Evolutionary conservation across 2,797 vertebrate genomes (phyloP).

Genomic region (Florisuga fusca): DNA sequence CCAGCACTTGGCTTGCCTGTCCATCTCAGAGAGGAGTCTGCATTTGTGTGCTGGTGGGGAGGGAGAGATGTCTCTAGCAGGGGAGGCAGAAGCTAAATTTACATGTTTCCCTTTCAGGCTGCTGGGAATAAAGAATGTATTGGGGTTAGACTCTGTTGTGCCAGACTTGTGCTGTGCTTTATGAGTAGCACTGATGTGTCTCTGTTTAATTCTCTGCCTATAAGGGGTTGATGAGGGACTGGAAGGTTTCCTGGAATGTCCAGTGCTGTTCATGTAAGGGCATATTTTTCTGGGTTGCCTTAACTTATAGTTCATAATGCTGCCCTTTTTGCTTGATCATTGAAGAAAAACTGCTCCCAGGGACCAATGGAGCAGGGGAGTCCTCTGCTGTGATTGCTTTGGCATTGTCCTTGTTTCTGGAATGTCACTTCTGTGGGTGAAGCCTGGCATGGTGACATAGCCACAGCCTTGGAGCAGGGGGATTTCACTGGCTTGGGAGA

Average conservation of each 20-base stretch:
- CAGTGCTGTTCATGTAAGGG: background rate
- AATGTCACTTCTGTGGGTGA: background rate
- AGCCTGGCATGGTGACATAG: background rate
- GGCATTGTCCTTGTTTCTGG: background rate
- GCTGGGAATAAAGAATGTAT: background rate
- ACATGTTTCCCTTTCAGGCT: background rate
- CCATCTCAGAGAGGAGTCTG: background rate
- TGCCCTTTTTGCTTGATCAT: background rate
- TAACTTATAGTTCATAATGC: background rate
- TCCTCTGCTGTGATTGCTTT: background rate
- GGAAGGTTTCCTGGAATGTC: background rate
- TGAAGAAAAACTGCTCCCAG: background rate
- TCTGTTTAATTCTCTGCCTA: background rate
- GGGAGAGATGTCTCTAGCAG: background rate
- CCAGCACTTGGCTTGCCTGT: background rate
- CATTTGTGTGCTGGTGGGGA: background rate
- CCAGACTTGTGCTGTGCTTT: background rate
- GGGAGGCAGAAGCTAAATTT: conserved; percentile 31
- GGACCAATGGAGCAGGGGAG: background rate
- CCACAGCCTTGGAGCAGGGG: background rate
- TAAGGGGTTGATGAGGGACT: background rate
- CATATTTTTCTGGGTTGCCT: background rate
- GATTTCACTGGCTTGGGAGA: background rate
- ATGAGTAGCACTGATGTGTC: background rate
- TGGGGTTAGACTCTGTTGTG: background rate